A percentile compares a stretch with the other conserved stretches of the same genome.
Evolutionary conservation across 2,113 vertebrate genomes (phyloP).

Genomic region (Sylvicapra grimmia): DNA sequence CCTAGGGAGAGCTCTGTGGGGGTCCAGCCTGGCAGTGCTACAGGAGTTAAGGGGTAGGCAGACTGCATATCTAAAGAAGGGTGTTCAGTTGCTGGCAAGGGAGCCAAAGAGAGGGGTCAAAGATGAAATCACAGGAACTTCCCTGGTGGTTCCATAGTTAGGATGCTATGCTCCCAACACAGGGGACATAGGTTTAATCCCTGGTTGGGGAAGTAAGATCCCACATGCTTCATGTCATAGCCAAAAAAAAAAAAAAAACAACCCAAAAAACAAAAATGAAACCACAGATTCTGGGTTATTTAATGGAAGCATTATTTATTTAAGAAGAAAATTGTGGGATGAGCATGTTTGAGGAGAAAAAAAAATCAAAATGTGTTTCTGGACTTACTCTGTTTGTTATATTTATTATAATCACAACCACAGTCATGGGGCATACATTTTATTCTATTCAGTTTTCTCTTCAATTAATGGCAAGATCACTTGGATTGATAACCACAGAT

Average conservation of each 20-base stretch:
- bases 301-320: not conserved
- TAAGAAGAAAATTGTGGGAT: not conserved
- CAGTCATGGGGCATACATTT: not conserved
- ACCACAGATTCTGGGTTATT: not conserved
- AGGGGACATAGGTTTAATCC: not conserved
- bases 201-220: not conserved
- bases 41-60: no score
- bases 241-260: not conserved
- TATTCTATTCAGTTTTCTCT: not conserved
- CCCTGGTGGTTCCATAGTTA: not conserved
- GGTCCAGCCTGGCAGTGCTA: rapidly evolving
- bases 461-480: not conserved
- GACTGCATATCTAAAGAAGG: not conserved
- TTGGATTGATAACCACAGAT: not conserved
- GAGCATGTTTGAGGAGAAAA: not conserved
- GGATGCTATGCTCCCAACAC: not conserved
- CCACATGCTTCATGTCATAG: not conserved
- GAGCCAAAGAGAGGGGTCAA: not conserved
- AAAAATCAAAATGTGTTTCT: not conserved
- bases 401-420: not conserved
- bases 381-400: not conserved
- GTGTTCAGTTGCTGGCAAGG: not conserved
- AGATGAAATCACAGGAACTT: not conserved
- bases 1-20: not conserved
- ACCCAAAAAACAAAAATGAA: not conserved